Conservation (phyloP, 2,113 vertebrate genomes). For the Triplophysa tibetana region DNA sequence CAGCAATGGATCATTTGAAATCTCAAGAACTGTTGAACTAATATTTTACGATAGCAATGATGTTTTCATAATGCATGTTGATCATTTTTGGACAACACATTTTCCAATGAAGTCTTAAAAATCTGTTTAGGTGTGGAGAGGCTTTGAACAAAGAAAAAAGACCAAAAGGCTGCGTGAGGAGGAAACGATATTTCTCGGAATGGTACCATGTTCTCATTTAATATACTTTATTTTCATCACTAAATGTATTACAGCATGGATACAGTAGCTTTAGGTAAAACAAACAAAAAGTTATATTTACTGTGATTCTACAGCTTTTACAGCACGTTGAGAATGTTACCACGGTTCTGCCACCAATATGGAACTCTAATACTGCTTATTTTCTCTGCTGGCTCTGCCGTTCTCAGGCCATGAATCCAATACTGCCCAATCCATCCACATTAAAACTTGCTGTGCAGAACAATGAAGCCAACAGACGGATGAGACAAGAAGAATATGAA, state of each 20-base stretch:
- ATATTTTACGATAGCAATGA: too few species aligned
- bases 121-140: conserved; percentile 73
- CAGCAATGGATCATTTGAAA: too few species aligned
- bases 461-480: conserved; percentile 44
- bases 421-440: conserved; percentile 42
- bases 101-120: neutral
- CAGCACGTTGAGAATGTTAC: neutral
- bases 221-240: neutral
- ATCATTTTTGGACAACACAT: too few species aligned
- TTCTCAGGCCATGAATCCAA: conserved; percentile 63
- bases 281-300: neutral
- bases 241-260: neutral
- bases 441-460: conserved; percentile 44
- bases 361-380: conserved; percentile 15
- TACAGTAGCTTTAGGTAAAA: neutral
- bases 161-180: conserved; percentile 47
- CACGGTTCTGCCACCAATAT: conserved; percentile 30
- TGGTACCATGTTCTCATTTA: conserved; percentile 62
- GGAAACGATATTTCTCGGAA: conserved; percentile 75
- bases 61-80: too few species aligned
- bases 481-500: conserved; percentile 62
- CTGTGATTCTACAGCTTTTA: neutral
- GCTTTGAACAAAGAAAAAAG: conserved; percentile 63
- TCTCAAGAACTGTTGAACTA: too few species aligned
- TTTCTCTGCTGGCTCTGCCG: neutral